These are phyloP conservation scores for Pandemis heparana DNA, from an alignment of 2,888 invertebrate genomes.

Conservation along the genomic window DNA sequence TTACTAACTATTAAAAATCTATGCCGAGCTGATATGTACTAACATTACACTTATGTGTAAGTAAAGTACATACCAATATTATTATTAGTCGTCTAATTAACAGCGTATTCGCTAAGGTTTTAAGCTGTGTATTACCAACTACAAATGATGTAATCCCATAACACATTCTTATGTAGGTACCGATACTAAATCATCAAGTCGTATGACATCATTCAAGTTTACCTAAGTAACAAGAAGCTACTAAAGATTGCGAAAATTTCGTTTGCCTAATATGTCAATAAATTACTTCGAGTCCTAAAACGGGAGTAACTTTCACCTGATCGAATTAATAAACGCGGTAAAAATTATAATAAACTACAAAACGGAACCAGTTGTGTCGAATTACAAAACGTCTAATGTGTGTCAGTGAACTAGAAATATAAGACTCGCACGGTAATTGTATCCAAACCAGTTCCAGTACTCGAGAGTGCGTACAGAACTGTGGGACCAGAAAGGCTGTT, in stretches of 20 bases:
- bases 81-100: not conserved
- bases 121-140: conserved; percentile 22
- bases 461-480: conserved; percentile 43
- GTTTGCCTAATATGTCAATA: conserved; percentile 13
- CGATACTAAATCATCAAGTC: conserved; percentile 23
- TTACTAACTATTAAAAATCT: not conserved
- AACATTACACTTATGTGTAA: conserved; percentile 10
- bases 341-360: conserved; percentile 41
- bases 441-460: conserved; percentile 57
- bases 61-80: too few relatives aligned
- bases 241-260: conserved; percentile 26
- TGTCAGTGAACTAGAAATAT: conserved; percentile 65
- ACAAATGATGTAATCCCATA: conserved; percentile 39
- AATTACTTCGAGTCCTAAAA: conserved; percentile 25
- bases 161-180: conserved; percentile 5
- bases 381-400: conserved; percentile 53
- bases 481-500: conserved; percentile 36
- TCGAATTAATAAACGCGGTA: conserved; percentile 43
- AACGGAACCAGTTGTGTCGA: conserved; percentile 48
- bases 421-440: conserved; percentile 57
- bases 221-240: conserved; percentile 24
- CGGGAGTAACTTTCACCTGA: conserved; percentile 42
- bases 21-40: conserved; percentile 25
- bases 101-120: not conserved
- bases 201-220: conserved; percentile 43